phyloP scores from a whole-genome alignment of 1,140 invertebrate genomes.

The Mycetomoellerius zeteki region DNA sequence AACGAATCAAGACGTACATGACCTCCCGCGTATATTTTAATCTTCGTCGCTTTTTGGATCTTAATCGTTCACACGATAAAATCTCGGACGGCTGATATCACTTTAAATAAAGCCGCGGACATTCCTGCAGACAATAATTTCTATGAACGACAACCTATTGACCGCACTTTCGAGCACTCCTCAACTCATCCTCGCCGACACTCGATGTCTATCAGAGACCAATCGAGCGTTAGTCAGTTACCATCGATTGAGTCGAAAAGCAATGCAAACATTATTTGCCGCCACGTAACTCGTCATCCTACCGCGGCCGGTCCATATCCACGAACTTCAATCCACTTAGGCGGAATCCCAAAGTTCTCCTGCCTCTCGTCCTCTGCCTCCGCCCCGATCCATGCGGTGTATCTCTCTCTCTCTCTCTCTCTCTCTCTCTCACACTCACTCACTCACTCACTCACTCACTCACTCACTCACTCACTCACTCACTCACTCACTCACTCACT shows the following conservation, averaged over 20 bases:
- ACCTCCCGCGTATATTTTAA: slow-evolving; percentile 48
- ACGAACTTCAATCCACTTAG: slow-evolving; percentile 84
- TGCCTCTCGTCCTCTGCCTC: slow-evolving; percentile 30
- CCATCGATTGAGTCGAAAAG: slow-evolving; percentile 72
- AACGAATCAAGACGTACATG: slow-evolving; percentile 7
- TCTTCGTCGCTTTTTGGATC: slow-evolving; percentile 28
- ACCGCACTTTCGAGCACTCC: slow-evolving; percentile 30
- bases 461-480: slow-evolving; percentile 46
- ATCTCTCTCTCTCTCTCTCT: slow-evolving; percentile 24
- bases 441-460: background rate
- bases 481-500: background rate
- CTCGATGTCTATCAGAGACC: slow-evolving; percentile 65
- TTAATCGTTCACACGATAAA: slow-evolving; percentile 35
- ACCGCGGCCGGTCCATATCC: slow-evolving; percentile 74
- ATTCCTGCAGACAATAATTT: slow-evolving; percentile 50
- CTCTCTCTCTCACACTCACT: background rate
- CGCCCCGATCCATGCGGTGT: background rate
- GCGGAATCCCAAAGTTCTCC: slow-evolving; percentile 82
- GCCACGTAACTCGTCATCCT: slow-evolving; percentile 73
- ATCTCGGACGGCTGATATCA: slow-evolving; percentile 41
- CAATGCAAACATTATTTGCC: slow-evolving; percentile 77
- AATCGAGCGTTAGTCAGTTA: slow-evolving; percentile 74
- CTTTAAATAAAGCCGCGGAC: slow-evolving; percentile 38
- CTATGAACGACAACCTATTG: slow-evolving; percentile 60
- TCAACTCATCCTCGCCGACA: slow-evolving; percentile 48